Evolutionary conservation across 2,113 vertebrate species (phyloP).

Genomic region (Corythornis vintsioides): DNA sequence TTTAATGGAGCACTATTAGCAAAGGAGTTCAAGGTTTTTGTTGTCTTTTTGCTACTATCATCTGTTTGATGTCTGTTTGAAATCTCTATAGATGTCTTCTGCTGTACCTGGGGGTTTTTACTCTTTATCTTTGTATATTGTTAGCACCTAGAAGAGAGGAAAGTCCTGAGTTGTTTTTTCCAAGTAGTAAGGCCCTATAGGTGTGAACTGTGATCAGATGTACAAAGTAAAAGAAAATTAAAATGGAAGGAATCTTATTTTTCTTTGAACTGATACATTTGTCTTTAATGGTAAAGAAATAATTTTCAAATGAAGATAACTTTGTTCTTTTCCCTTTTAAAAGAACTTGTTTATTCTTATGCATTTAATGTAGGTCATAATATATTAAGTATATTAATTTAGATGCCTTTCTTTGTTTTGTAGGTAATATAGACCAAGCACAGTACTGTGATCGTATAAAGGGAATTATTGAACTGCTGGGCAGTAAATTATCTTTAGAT

Average conservation of each 20-base stretch:
- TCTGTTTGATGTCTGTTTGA: not conserved
- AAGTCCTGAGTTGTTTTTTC: not conserved
- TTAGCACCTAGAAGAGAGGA: not conserved
- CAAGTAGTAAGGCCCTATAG: not conserved
- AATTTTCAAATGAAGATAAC: not conserved
- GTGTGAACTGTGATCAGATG: not conserved
- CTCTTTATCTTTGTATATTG: not conserved
- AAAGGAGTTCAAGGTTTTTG: not conserved
- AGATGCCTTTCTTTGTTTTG: conserved; percentile 21
- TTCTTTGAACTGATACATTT: not conserved
- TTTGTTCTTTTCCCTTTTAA: not conserved
- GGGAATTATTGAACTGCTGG: conserved; percentile 97
- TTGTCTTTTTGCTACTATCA: not conserved
- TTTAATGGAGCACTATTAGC: not conserved
- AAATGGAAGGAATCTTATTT: not conserved
- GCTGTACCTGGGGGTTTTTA: not conserved
- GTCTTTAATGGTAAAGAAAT: not conserved
- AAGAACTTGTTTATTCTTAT: not conserved
- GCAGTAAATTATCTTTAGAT: conserved; percentile 96
- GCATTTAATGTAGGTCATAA: not conserved
- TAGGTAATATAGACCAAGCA: conserved; percentile 98
- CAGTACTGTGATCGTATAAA: conserved; percentile 99
- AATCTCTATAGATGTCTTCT: not conserved
- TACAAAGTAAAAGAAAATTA: not conserved
- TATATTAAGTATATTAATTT: not conserved